A percentile compares a stretch with the other conserved stretches of the same genome.
These are phyloP conservation scores for Acrocyrtus sp. DNA, from an alignment of 2,888 invertebrate genomes.

Conservation along the genomic window DNA sequence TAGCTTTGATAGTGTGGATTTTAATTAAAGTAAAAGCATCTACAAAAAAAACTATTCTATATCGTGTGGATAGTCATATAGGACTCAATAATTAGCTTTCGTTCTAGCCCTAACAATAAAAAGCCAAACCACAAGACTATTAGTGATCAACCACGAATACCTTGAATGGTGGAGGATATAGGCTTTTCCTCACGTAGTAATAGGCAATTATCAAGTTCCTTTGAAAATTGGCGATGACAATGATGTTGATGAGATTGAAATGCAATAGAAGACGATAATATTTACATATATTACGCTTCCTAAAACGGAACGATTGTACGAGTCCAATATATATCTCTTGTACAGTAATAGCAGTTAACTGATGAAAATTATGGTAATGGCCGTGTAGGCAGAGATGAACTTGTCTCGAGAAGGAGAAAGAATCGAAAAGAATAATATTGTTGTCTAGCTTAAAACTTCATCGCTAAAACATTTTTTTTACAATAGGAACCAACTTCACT, in stretches of 20 bases:
- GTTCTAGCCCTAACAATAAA: too few species aligned
- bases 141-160: too few species aligned
- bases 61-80: not conserved
- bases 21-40: not conserved
- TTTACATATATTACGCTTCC: too few species aligned
- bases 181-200: conserved; percentile 14
- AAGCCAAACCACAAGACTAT: too few species aligned
- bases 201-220: conserved; percentile 18
- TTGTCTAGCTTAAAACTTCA: not conserved
- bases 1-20: too few species aligned
- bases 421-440: not conserved
- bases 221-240: not conserved
- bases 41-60: not conserved
- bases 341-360: too few species aligned
- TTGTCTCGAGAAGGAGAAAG: not conserved
- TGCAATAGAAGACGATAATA: not conserved
- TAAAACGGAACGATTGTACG: too few species aligned
- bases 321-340: too few species aligned
- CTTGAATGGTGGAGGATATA: conserved; percentile 1
- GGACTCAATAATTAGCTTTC: not conserved
- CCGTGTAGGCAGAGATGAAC: not conserved
- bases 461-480: not conserved
- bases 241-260: not conserved
- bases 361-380: not conserved
- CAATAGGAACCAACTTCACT: not conserved